Conservation (phyloP, 2,113 vertebrate species). For the Laticauda colubrina region DNA sequence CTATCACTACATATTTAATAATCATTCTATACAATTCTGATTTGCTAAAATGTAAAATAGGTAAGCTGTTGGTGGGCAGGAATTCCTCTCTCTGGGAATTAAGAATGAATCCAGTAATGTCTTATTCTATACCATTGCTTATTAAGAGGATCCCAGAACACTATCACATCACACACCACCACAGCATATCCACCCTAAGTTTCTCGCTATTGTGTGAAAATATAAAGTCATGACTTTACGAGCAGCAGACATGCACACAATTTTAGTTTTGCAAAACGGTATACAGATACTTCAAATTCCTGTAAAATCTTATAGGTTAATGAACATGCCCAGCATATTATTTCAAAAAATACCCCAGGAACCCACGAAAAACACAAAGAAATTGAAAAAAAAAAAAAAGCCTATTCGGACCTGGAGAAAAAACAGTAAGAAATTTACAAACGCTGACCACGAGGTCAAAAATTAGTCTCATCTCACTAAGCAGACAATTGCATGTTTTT, state of each 20-base stretch:
- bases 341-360: neutral
- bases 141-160: neutral
- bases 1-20: neutral
- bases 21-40: neutral
- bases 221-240: neutral
- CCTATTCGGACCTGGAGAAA: neutral
- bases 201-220: neutral
- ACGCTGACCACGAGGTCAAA: conserved; percentile 20
- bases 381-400: neutral
- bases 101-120: neutral
- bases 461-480: neutral
- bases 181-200: neutral
- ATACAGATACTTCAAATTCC: neutral
- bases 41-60: neutral
- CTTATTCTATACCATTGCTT: neutral
- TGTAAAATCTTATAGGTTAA: neutral
- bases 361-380: neutral
- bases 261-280: neutral
- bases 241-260: neutral
- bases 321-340: neutral
- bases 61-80: neutral
- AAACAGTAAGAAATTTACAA: neutral
- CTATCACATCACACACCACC: neutral
- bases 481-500: too few relatives aligned
- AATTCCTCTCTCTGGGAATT: neutral